Percentiles rank a stretch among this genome's conserved stretches.
Evolutionary conservation across 1,140 invertebrate genomes (phyloP).

Genomic region (Galleria mellonella): DNA sequence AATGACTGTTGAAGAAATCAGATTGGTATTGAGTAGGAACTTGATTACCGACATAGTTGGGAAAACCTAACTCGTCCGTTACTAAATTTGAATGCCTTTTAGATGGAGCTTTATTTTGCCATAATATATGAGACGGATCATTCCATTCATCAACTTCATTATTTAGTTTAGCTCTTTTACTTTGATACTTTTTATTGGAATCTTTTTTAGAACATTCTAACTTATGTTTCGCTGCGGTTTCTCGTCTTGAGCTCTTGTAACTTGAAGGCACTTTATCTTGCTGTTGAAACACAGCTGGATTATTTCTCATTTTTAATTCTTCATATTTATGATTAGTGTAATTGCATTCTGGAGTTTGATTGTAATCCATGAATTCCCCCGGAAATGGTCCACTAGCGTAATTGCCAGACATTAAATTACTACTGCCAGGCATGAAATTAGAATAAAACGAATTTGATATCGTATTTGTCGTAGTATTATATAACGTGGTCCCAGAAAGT

Average conservation of each 20-base stretch:
- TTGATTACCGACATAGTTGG: constrained; percentile 59
- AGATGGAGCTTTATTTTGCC: constrained; percentile 50
- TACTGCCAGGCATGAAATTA: constrained; percentile 57
- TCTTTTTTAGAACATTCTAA: constrained; percentile 66
- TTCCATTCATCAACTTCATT: constrained; percentile 58
- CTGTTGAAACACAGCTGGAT: constrained; percentile 30
- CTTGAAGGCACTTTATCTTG: constrained; percentile 45
- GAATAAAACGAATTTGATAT: constrained; percentile 67
- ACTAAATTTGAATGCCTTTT: constrained; percentile 56
- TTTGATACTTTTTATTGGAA: constrained; percentile 60
- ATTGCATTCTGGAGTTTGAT: constrained; percentile 55
- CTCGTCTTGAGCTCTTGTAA: constrained; percentile 51
- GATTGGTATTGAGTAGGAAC: constrained; percentile 56
- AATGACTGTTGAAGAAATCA: constrained; percentile 58
- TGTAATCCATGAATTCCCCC: constrained; percentile 62
- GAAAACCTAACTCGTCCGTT: constrained; percentile 51
- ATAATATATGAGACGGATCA: constrained; percentile 45
- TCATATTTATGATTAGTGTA: constrained; percentile 60
- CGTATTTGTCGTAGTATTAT: constrained; percentile 61
- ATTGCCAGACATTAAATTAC: constrained; percentile 55
- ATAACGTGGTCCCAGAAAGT: constrained; percentile 57
- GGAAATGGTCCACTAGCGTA: constrained; percentile 52
- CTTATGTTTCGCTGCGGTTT: constrained; percentile 58
- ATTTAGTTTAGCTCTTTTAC: constrained; percentile 49
- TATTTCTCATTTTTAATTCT: constrained; percentile 57